Evolutionary conservation across 2,797 vertebrate genomes (phyloP), one percentile per base, ranked within the genome.

Genomic region (Choloepus didactylus): DNA sequence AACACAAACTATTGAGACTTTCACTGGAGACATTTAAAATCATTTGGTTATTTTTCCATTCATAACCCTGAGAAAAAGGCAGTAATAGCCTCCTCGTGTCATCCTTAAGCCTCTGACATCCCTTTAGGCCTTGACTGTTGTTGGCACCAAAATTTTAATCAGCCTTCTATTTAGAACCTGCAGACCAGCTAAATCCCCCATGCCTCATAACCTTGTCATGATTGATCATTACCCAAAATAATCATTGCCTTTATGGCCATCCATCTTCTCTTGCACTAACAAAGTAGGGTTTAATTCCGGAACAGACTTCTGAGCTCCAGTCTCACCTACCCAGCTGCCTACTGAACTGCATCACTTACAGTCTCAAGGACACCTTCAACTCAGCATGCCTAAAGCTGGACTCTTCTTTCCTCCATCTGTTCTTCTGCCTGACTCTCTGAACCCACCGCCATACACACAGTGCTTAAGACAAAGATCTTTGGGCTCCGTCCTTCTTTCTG

Each of bases 61-160:
- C 19, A 6, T 86, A 89, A 79, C 35, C 62, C 70, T 35, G 56
- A 85, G 81, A 35, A 35, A 90, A 72, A 92, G 77, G 35, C 23
- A 18, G 16, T 67, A 67, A 35, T 49, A 6, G 46, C 60, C 5
- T 87, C 38, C 44, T 54, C 31, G 89, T 91, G 23, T 64, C 72
- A 38, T 79, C 41, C 49, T 38, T 79, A 81, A 82, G 27, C 56
- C 72, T 88, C 54, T 69, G 14, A 19, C 49, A 54, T n/a, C 51
- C 59, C 44, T 44, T 67, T 64, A 87, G 56, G 44, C 49, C 54
- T 80, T 54, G 35, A 76, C 10, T 21, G 6, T 41, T 62, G 54
- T 84, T 82, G 77, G 88, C 70, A 87, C 14, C 87, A 73, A 95
- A 80, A 77, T 49, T 90, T 66, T 77, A 73, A 91, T 95, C 82